Conservation (phyloP, 2,888 invertebrate genomes). For the Zootermopsis nevadensis region DNA sequence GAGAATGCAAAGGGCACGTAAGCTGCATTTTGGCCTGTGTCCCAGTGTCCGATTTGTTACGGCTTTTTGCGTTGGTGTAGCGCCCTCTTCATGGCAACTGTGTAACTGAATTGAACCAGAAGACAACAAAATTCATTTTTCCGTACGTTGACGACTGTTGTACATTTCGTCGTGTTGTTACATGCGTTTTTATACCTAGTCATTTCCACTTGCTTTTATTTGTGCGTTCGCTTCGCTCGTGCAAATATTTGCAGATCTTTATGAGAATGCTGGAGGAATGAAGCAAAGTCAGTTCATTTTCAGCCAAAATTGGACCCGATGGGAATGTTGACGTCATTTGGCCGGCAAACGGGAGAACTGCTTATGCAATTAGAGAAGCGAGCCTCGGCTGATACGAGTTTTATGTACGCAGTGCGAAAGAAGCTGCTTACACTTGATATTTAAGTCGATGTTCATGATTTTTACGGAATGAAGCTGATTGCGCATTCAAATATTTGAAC, state of each 20-base stretch:
- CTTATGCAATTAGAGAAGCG: background rate
- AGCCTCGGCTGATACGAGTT: background rate
- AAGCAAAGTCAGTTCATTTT: background rate
- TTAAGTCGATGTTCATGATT: no score
- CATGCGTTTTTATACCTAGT: background rate
- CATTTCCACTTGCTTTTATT: slow-evolving; percentile 3
- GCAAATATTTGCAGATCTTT: no score
- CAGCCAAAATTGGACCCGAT: background rate
- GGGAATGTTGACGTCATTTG: background rate
- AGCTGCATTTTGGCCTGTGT: no score
- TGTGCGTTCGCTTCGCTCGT: background rate
- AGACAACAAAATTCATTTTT: no score
- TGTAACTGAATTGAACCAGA: no score
- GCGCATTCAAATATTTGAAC: no score
- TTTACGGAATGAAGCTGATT: no score
- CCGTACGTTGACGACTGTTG: background rate
- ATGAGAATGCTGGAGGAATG: background rate
- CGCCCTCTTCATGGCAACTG: no score
- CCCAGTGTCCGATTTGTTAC: no score
- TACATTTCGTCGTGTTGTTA: background rate
- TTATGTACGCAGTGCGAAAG: background rate
- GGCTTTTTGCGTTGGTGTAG: no score
- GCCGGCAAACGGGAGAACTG: background rate
- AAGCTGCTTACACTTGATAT: no score
- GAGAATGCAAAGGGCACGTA: no score